Percentiles rank a stretch among this genome's conserved stretches.
These are phyloP conservation scores for Metridium senile DNA, from an alignment of 92 coral and sea anemone species.

Conservation along the genomic window DNA sequence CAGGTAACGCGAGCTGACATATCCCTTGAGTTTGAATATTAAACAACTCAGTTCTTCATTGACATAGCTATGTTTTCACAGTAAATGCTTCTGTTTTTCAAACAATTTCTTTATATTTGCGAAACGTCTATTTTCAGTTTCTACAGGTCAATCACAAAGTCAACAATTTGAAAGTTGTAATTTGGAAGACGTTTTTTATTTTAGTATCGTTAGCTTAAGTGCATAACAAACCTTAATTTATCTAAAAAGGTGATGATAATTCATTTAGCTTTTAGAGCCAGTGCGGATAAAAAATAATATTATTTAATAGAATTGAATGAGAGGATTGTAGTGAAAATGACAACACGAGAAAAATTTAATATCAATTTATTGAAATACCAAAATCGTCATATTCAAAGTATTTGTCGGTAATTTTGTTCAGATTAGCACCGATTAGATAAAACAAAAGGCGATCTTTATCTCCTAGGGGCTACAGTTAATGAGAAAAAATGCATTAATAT, in stretches of 20 bases:
- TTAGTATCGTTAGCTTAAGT: not conserved
- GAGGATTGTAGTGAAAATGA: not conserved
- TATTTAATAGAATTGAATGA: not conserved
- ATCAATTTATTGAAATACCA: not conserved
- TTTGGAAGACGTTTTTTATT: not conserved
- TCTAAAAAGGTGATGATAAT: too few species aligned
- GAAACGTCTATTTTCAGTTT: not conserved
- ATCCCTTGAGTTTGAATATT: not conserved
- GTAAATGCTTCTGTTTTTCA: slow-evolving; percentile 3
- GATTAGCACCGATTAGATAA: slow-evolving; percentile 30
- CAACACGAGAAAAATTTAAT: not conserved
- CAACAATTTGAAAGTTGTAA: not conserved
- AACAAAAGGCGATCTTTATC: slow-evolving; percentile 9
- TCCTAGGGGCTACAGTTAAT: slow-evolving; percentile 1
- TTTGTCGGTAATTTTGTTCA: slow-evolving; percentile 17
- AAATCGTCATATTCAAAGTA: not conserved
- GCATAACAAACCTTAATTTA: too few species aligned
- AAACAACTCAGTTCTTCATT: not conserved
- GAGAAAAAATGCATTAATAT: slow-evolving; percentile 1
- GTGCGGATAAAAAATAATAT: not conserved
- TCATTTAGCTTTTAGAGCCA: too few species aligned
- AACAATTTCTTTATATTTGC: not conserved
- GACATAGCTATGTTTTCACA: not conserved
- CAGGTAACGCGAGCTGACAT: slow-evolving; percentile 17
- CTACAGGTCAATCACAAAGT: not conserved